Evolutionary conservation across 2,113 vertebrate species (phyloP), one percentile per base, ranked within the genome.

Genomic region (Peromyscus polionotus): DNA sequence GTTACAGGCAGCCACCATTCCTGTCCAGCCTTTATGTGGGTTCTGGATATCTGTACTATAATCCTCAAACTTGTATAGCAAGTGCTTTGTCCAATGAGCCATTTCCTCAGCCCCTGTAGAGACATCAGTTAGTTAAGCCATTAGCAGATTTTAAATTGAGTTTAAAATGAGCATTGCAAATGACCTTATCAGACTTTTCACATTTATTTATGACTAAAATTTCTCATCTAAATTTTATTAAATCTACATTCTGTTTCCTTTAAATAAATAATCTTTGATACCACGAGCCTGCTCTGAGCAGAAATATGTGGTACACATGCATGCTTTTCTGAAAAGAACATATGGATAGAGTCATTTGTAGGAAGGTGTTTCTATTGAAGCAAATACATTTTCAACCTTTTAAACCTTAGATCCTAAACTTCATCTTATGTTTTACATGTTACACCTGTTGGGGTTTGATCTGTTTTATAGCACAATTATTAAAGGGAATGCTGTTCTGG

Each of bases 351-450:
- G 36, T 86, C 94, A 88, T 61, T 94, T 93, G 24, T 51, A 87
- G 76, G 8, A 86, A 81, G 87, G 26, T 8, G 10, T 31, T 17
- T 84, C 16, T 80, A 1, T 70, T 65, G 31, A 95, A 76, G 51
- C 7, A 96, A 57, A 87, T 90, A 59, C 86, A n/a, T 84, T 95
- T 96, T 54, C 77, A n/a, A 63, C 1, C 9, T 95, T 94, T 96
- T 45, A 91, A 90, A 94, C 13, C 13, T 85, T 95, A 28, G 2
- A 2, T 54, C 42, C 3, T 89, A 88, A 95, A 79, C 83, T 45
- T 81, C 26, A 67, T 33, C 16, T 19, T 51, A 48, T 70, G 48
- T 77, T 91, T 83, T 90, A 79, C 51, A 39, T 92, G 57, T 73
- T 90, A 1, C 85, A 93, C 5, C 1, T 84, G 11, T 16, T 42